These are phyloP conservation scores for Lycaena phlaeas DNA, from an alignment of 2,888 invertebrate genomes.

Conservation along the genomic window DNA sequence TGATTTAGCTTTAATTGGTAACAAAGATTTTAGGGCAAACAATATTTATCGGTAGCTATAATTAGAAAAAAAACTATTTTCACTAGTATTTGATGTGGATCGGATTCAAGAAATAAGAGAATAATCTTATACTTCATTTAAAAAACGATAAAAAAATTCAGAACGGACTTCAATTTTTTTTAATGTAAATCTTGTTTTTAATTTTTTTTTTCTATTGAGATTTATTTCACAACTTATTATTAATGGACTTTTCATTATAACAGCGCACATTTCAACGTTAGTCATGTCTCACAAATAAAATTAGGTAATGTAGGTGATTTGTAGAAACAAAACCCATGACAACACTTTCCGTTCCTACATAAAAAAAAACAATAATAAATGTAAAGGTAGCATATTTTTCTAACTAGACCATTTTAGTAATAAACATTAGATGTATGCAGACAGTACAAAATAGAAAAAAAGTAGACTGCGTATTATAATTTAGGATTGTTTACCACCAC, in stretches of 20 bases:
- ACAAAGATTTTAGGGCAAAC: constrained; percentile 4
- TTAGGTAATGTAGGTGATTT: constrained; percentile 11
- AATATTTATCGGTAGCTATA: not conserved
- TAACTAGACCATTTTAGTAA: not conserved
- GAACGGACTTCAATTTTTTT: too few species aligned
- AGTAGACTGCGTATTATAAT: not conserved
- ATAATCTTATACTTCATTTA: too few species aligned
- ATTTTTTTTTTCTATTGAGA: not conserved
- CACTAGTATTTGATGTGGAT: too few species aligned
- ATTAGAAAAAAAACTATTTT: too few species aligned
- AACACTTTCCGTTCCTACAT: constrained; percentile 1
- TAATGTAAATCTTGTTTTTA: constrained; percentile 12
- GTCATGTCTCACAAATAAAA: constrained; percentile 13
- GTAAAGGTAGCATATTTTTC: not conserved
- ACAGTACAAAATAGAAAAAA: not conserved
- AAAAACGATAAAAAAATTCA: too few species aligned
- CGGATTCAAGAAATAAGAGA: too few species aligned
- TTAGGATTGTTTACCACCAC: not conserved
- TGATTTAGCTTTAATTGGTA: constrained; percentile 37
- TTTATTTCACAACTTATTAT: not conserved
- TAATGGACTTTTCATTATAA: constrained; percentile 9
- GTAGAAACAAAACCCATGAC: not conserved
- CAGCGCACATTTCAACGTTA: constrained; percentile 16
- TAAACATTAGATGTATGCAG: not conserved
- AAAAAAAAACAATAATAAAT: not conserved